Evolutionary conservation across 2,888 invertebrate genomes (phyloP).

Genomic region (Drosophila putrida): DNA sequence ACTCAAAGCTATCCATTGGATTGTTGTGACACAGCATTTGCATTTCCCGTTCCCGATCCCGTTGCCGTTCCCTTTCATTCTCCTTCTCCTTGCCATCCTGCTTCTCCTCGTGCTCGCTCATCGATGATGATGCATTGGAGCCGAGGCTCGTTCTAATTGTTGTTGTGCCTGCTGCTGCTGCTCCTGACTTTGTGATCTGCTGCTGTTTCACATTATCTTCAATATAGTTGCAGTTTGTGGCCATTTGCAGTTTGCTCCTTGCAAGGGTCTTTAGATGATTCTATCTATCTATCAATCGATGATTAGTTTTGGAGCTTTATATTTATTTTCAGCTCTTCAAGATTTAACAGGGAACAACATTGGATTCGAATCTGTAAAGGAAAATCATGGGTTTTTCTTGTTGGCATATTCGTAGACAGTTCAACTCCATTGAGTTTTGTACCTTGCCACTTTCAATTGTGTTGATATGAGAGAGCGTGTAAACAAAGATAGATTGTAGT

Average conservation of each 20-base stretch:
- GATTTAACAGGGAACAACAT: slow-evolving; percentile 74
- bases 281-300: background rate
- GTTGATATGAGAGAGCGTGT: slow-evolving; percentile 68
- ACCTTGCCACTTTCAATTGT: slow-evolving; percentile 58
- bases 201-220: slow-evolving; percentile 73
- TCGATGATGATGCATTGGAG: slow-evolving; percentile 45
- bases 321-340: slow-evolving; percentile 2
- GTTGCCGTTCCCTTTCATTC: slow-evolving; percentile 18
- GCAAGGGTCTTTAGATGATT: slow-evolving; percentile 25
- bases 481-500: background rate
- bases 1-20: slow-evolving; percentile 82
- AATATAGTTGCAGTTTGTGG: slow-evolving; percentile 80
- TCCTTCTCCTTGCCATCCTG: slow-evolving; percentile 52
- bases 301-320: background rate
- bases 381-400: slow-evolving; percentile 36
- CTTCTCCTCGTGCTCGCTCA: slow-evolving; percentile 60
- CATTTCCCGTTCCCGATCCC: slow-evolving; percentile 5
- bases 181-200: slow-evolving; percentile 46
- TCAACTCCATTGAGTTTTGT: slow-evolving; percentile 4
- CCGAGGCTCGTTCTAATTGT: slow-evolving; percentile 13
- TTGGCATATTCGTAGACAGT: slow-evolving; percentile 2
- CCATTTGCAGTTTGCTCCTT: slow-evolving; percentile 68
- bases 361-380: slow-evolving; percentile 70
- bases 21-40: slow-evolving; percentile 43
- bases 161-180: slow-evolving; percentile 24